phyloP scores from a whole-genome alignment of 1,140 invertebrate species.

The Anastrepha obliqua region DNA sequence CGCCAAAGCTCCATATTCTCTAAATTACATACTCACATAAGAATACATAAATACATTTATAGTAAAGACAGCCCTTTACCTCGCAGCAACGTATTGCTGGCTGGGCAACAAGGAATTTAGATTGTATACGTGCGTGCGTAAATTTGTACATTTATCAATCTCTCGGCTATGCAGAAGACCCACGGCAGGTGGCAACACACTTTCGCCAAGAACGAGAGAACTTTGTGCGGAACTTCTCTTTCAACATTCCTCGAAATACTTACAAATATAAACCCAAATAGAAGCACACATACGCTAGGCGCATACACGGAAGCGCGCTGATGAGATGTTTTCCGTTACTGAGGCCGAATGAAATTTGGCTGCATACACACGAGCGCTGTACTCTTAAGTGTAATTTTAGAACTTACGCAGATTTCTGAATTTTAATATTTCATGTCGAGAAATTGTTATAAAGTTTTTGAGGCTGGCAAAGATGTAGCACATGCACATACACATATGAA shows the following conservation, averaged over 20 bases:
- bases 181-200: background rate
- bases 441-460: background rate
- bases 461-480: background rate
- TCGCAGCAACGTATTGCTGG: no score
- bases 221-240: background rate
- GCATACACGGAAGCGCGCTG: no score
- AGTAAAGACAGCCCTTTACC: no score
- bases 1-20: background rate
- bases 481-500: background rate
- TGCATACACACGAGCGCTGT: background rate
- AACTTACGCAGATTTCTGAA: background rate
- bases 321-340: background rate
- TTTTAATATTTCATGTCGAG: slow-evolving; percentile 33
- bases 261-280: background rate
- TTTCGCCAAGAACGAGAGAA: background rate
- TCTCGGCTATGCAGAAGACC: background rate
- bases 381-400: background rate
- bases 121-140: background rate
- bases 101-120: no score
- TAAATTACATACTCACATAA: no score
- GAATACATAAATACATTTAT: no score
- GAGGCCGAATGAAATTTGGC: background rate
- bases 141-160: background rate
- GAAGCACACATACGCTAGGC: background rate
- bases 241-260: background rate